Evolutionary conservation across 2,113 vertebrate genomes (phyloP), one percentile per base, ranked within the genome.

Genomic region (Carlito syrichta): DNA sequence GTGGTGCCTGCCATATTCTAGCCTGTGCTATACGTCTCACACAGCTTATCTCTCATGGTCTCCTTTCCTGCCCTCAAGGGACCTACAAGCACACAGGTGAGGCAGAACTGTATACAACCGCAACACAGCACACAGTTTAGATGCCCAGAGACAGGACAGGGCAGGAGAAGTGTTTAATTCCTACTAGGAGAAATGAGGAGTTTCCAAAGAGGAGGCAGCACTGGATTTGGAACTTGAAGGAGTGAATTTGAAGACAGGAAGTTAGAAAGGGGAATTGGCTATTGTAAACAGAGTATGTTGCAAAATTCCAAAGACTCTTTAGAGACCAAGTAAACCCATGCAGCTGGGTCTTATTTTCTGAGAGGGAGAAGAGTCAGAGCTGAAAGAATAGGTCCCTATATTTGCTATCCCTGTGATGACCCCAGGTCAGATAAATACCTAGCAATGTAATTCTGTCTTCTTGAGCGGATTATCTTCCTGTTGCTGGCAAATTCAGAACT

Each of bases 1-100:
- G 43, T 22, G 50, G 73, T 10, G 2, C n/a, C 35, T 7, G 38
- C n/a, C 0, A 0, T 3, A 8, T 25, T 52, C 45, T 60, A 6
- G 20, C 30, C 91, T 56, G 66, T 10, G 13, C 50, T 13, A 11
- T 40, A 16, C 4, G 9, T n/a, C 38, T 32, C 23, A 5, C 3
- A 6, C 4, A 13, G 43, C 63, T 58, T n/a, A 5, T 54, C 23
- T 63, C 79, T 50, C 6, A 2, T 2, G 4, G 38, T 27, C 58
- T 83, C 32, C 38, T 45, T 62, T 13, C 86, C 40, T 50, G 22
- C 17, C 40, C 78, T 71, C 35, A 19, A n/a, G 43, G 54, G 22
- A 60, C 78, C 32, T 52, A 43, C 2, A 20, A 23, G 56, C 74
- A 43, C 48, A 87, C 3, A 5, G 63, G 60, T 79, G 68, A 90